phyloP scores from a whole-genome alignment of 2,888 invertebrate genomes.

The Taphrorychus bicolor region DNA sequence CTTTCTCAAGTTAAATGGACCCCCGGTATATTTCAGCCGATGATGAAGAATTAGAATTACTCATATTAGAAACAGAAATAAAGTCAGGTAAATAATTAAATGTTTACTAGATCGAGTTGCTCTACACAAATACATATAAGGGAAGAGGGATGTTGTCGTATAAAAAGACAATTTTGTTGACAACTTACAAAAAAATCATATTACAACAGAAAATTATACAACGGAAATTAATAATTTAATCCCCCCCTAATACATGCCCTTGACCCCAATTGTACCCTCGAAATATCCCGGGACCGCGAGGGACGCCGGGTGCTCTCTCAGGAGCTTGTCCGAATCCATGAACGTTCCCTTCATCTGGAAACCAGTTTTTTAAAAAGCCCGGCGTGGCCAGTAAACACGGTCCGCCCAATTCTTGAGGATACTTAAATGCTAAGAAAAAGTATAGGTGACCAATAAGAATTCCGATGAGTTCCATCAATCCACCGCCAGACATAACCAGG shows the following conservation, averaged over 20 bases:
- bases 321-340: conserved; percentile 82
- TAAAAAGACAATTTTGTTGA: too few species aligned
- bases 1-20: too few species aligned
- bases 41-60: too few species aligned
- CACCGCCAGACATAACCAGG: conserved; percentile 80
- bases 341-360: conserved; percentile 80
- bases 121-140: too few species aligned
- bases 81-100: too few species aligned
- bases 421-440: conserved; percentile 96
- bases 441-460: conserved; percentile 96
- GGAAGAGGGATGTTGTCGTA: too few species aligned
- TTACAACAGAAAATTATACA: not conserved
- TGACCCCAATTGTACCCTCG: conserved; percentile 75
- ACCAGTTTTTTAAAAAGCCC: conserved; percentile 80
- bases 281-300: conserved; percentile 21
- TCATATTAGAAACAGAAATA: too few species aligned
- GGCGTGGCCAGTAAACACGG: conserved; percentile 83
- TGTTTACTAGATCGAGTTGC: too few species aligned
- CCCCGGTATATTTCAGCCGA: too few species aligned
- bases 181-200: too few species aligned
- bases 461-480: conserved; percentile 91
- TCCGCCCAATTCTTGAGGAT: conserved; percentile 95
- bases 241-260: conserved; percentile 67
- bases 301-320: conserved; percentile 39
- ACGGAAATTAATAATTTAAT: conserved; percentile 29